Evolutionary conservation across 2,888 invertebrate genomes (phyloP).

Genomic region (Diachrysia chrysitis): DNA sequence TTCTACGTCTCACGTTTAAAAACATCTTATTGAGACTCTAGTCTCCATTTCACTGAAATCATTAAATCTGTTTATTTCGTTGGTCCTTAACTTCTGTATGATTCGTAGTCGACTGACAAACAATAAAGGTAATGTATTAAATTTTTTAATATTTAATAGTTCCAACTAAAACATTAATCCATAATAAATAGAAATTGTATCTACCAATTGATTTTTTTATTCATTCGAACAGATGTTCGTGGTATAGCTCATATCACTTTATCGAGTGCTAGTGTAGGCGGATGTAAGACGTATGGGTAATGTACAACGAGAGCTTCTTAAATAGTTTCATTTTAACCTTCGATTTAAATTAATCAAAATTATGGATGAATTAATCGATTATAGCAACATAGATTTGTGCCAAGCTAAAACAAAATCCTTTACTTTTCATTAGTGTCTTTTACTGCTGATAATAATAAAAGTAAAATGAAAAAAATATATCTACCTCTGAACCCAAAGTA

Average conservation of each 20-base stretch:
- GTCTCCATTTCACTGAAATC: too few species aligned
- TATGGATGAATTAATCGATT: neutral
- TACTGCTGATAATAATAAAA: too few species aligned
- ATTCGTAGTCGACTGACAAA: too few species aligned
- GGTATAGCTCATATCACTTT: slow-evolving; percentile 21
- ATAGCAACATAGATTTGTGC: neutral
- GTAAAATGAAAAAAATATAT: too few species aligned
- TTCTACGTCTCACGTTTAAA: too few species aligned
- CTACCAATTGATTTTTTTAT: slow-evolving; percentile 45
- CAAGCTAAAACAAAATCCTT: neutral
- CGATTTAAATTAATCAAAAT: neutral
- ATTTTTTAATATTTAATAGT: too few species aligned
- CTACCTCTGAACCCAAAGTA: too few species aligned
- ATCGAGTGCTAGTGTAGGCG: slow-evolving; percentile 3
- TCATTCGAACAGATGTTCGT: slow-evolving; percentile 60
- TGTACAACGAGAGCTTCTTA: neutral
- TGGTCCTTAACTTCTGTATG: too few species aligned
- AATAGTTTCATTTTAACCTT: neutral
- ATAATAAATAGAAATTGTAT: neutral
- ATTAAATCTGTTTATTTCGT: too few species aligned
- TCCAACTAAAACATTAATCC: neutral
- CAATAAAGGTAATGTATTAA: too few species aligned
- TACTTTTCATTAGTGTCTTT: too few species aligned
- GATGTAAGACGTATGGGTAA: slow-evolving; percentile 5
- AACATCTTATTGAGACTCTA: too few species aligned